Evolutionary conservation across 1,140 invertebrate species (phyloP).

Genomic region (Heliconius hermathena): DNA sequence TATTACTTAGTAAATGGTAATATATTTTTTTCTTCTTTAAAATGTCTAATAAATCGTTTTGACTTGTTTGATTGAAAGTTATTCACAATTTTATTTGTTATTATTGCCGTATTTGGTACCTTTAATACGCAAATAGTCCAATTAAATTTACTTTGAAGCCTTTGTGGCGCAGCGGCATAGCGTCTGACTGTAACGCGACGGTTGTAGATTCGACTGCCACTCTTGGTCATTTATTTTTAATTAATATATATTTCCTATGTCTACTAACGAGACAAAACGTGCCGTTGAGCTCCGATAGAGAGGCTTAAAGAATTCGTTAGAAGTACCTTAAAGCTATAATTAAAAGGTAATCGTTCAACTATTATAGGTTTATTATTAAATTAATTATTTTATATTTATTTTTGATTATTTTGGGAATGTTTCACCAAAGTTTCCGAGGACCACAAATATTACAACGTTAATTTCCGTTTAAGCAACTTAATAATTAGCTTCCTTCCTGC

Average conservation of each 20-base stretch:
- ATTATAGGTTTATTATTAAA: no score
- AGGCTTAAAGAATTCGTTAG: no score
- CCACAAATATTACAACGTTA: not conserved
- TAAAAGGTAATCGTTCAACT: no score
- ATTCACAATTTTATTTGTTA: not conserved
- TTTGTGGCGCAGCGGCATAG: no score
- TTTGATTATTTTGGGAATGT: not conserved
- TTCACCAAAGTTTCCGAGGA: not conserved
- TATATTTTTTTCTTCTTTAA: slow-evolving; percentile 13
- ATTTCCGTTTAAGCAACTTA: slow-evolving; percentile 10
- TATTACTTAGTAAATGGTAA: slow-evolving; percentile 5
- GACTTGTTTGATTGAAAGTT: slow-evolving; percentile 8
- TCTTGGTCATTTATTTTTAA: no score
- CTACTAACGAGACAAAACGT: no score
- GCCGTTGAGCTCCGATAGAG: no score
- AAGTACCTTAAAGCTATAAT: no score
- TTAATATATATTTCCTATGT: no score
- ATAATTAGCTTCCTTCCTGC: slow-evolving; percentile 10
- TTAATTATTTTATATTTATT: no score
- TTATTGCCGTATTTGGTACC: not conserved
- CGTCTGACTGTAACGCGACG: no score
- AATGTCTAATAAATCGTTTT: not conserved
- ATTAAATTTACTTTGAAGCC: not conserved
- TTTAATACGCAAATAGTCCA: not conserved
- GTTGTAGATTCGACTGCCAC: no score